Evolutionary conservation across 2,797 vertebrate genomes (phyloP), one percentile per base, ranked within the genome.

Genomic region (Tolypeutes matacus): DNA sequence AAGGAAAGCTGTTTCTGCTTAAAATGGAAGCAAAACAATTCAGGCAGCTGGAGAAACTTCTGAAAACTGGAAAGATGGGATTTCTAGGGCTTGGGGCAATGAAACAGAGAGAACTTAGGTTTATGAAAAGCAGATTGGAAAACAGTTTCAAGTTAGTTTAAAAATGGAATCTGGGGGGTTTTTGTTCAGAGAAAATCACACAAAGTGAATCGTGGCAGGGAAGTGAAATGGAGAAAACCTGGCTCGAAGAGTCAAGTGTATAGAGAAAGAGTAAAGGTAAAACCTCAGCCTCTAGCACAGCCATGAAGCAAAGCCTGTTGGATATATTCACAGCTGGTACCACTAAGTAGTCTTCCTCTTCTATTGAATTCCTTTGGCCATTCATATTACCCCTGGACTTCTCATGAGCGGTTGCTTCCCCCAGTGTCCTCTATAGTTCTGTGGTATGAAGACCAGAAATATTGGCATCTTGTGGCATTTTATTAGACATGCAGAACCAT

Each of bases 1-100:
- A 80, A 85, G 75, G 36, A 80, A 92, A 85, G 49, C 81, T 27
- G 34, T 46, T 93, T 89, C 42, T 29, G 87, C 82, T 87, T 93
- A 88, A 95, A 93, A 97, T 60, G 67, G 84, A 77, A 85, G 90
- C 76, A 86, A 85, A 92, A 91, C 51, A 87, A 89, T 69, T 67
- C 46, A 81, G 90, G 73, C 87, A 96, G 96, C 65, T 93, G 72
- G 56, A 76, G 72, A 81, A 72, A 23, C 65, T 96, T 95, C 86
- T 73, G 60, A 91, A 93, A 72, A 62, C 25, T 46, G 77, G 23
- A 84, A 92, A 94, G 93, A 90, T 4, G 85, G 85, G 42, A 67
- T 96, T 96, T 93, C 84, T 67, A 94, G 69, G 73, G 75, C 64
- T 70, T 82, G 51, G 82, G 82, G 90, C 73, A 96, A 90, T 60